Percentiles rank a stretch among this genome's conserved stretches.
phyloP scores from a whole-genome alignment of 2,113 vertebrate genomes.

The Erpornis zantholeuca region DNA sequence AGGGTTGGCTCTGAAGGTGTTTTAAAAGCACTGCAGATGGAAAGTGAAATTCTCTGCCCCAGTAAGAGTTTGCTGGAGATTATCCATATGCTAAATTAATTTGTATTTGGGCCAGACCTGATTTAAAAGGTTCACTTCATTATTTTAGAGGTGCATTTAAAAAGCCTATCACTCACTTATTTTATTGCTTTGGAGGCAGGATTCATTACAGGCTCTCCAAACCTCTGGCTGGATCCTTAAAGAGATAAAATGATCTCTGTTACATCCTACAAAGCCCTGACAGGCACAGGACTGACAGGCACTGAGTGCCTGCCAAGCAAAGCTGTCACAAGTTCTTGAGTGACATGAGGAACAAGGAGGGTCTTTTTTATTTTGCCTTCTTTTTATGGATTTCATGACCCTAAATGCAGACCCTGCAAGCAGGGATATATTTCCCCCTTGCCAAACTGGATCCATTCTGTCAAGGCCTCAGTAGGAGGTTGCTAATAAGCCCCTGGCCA shows the following conservation, averaged over 20 bases:
- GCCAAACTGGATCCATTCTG: neutral
- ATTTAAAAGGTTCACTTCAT: neutral
- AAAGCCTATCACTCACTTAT: neutral
- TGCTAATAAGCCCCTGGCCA: neutral
- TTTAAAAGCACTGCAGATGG: neutral
- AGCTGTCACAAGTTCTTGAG: neutral
- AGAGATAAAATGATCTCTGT: neutral
- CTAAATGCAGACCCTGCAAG: neutral
- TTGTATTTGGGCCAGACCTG: neutral
- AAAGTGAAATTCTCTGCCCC: neutral
- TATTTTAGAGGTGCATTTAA: neutral
- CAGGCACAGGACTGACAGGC: neutral
- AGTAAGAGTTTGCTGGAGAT: neutral
- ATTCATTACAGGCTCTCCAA: neutral
- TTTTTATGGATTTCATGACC: neutral
- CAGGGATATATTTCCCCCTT: neutral
- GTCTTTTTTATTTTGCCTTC: neutral
- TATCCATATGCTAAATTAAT: neutral
- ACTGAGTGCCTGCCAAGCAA: neutral
- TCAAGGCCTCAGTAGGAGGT: neutral
- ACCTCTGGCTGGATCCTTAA: neutral
- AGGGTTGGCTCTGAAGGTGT: neutral
- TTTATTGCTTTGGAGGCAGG: neutral
- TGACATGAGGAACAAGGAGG: neutral
- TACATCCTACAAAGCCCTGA: neutral